phyloP scores from a whole-genome alignment of 1,140 invertebrate species.

The Phenacoccus solenopsis region DNA sequence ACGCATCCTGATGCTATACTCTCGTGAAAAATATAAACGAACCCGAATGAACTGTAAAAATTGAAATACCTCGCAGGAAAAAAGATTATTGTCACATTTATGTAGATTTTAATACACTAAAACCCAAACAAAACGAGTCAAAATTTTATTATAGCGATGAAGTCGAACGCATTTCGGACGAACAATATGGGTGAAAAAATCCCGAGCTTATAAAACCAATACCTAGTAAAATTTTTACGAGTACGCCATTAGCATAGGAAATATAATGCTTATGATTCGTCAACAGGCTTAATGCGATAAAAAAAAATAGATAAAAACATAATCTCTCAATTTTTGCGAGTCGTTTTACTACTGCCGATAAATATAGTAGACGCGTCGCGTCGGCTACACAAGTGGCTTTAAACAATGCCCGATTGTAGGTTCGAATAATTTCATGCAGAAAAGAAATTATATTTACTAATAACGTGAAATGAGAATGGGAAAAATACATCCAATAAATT shows the following conservation, averaged over 20 bases:
- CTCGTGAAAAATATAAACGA: too few species aligned
- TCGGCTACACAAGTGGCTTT: too few species aligned
- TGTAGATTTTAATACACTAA: too few species aligned
- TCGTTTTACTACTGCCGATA: not conserved
- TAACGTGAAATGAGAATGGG: not conserved
- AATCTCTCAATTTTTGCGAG: not conserved
- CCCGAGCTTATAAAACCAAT: not conserved
- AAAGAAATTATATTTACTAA: not conserved
- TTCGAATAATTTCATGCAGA: not conserved
- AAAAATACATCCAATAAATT: not conserved
- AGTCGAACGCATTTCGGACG: too few species aligned
- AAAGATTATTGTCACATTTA: too few species aligned
- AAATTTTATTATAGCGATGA: too few species aligned
- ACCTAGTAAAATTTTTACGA: not conserved
- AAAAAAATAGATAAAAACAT: conserved; percentile 4
- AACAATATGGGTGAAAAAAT: not conserved
- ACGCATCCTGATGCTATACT: too few species aligned
- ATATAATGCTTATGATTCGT: not conserved
- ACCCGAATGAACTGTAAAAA: too few species aligned
- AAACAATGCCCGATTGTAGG: too few species aligned
- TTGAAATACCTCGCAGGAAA: too few species aligned
- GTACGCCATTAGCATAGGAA: conserved; percentile 1
- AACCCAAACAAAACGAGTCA: too few species aligned
- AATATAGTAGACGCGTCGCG: not conserved
- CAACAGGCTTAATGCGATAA: conserved; percentile 1